Conservation (phyloP, 2,797 vertebrate genomes). For the Enteromius thamalakanensis region DNA sequence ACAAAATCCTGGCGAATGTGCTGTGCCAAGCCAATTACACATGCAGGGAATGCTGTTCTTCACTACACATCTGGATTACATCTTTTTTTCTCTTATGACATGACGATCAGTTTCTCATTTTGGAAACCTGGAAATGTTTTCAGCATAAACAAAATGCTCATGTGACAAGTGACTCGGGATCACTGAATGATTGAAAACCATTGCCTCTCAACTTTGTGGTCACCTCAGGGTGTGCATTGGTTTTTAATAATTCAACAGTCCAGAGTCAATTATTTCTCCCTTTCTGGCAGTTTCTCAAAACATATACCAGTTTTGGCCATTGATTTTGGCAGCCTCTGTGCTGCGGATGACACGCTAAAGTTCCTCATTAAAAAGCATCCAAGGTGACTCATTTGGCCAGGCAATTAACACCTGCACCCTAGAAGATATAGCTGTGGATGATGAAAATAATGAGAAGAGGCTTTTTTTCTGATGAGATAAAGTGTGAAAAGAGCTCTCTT, state of each 20-base stretch:
- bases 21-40: background rate
- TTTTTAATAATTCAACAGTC: slow-evolving; percentile 25
- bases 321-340: background rate
- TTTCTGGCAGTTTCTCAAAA: slow-evolving; percentile 23
- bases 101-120: background rate
- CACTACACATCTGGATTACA: background rate
- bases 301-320: slow-evolving; percentile 8
- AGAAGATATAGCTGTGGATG: slow-evolving; percentile 25
- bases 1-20: slow-evolving; percentile 18
- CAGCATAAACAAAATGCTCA: background rate
- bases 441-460: slow-evolving; percentile 32
- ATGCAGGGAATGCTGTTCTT: background rate
- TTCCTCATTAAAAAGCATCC: slow-evolving; percentile 44
- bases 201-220: background rate
- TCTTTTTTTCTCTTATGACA: background rate
- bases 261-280: slow-evolving; percentile 4
- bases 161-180: background rate
- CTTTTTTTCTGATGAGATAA: slow-evolving; percentile 21
- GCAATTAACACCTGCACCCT: slow-evolving; percentile 49
- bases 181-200: background rate
- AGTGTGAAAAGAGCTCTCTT: slow-evolving; percentile 60
- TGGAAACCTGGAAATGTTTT: background rate
- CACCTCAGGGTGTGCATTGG: background rate
- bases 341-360: slow-evolving; percentile 13
- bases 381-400: slow-evolving; percentile 46